These are phyloP conservation scores for Hiodon alosoides DNA, from an alignment of 2,113 vertebrate species.

Conservation along the genomic window DNA sequence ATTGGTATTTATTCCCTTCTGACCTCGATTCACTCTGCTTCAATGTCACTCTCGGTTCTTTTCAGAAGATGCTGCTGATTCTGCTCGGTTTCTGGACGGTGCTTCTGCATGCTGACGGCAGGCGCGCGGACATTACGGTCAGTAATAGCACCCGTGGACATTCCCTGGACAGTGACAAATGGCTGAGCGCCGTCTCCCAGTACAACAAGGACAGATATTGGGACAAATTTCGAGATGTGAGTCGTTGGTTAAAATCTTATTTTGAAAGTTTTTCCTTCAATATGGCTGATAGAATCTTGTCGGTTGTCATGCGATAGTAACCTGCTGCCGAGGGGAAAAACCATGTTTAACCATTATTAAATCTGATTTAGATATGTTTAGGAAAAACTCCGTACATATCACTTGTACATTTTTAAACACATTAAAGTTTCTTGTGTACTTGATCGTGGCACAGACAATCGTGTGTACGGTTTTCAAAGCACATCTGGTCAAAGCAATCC, in stretches of 20 bases:
- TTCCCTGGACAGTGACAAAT: conserved; percentile 82
- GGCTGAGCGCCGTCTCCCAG: conserved; percentile 83
- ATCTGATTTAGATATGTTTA: too few species aligned
- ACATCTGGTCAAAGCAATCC: too few species aligned
- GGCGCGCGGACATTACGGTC: conserved; percentile 61
- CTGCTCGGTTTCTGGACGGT: conserved; percentile 71
- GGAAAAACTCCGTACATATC: too few species aligned
- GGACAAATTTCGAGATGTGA: conserved; percentile 95
- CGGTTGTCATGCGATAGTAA: too few species aligned
- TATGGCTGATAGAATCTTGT: too few species aligned
- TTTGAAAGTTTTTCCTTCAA: too few species aligned
- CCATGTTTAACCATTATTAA: too few species aligned
- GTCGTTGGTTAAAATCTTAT: conserved; percentile 43
- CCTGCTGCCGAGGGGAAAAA: too few species aligned
- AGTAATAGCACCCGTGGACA: conserved; percentile 57
- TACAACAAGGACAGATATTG: conserved; percentile 88
- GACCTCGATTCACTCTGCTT: background rate
- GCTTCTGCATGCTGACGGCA: conserved; percentile 74
- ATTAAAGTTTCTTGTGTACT: too few species aligned
- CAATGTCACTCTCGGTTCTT: conserved; percentile 21
- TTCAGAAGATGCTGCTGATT: conserved; percentile 72
- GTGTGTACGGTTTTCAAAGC: too few species aligned
- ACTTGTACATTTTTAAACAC: too few species aligned
- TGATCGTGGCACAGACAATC: too few species aligned
- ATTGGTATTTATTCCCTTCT: conserved; percentile 8